These are phyloP conservation scores for Polyploca ridens DNA, from an alignment of 2,888 invertebrate genomes.

Conservation along the genomic window DNA sequence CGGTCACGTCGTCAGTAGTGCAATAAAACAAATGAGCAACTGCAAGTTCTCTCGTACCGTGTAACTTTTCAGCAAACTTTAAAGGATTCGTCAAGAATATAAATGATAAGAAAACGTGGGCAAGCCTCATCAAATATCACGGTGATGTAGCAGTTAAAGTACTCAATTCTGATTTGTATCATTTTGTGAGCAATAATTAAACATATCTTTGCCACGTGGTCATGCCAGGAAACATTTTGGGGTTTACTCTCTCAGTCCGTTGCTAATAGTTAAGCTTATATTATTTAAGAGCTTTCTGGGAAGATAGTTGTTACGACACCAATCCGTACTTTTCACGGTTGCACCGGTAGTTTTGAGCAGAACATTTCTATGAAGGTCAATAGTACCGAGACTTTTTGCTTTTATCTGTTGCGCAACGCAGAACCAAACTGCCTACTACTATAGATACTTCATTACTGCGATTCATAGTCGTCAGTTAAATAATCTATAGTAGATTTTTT, in stretches of 20 bases:
- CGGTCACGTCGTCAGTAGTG: constrained; percentile 64
- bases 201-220: constrained; percentile 7
- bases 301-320: constrained; percentile 42
- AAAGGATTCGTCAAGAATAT: constrained; percentile 49
- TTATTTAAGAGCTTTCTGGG: constrained; percentile 38
- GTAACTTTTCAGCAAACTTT: constrained; percentile 53
- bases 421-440: not conserved
- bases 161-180: constrained; percentile 9
- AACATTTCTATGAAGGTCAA: constrained; percentile 26
- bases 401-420: constrained; percentile 9
- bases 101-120: constrained; percentile 52
- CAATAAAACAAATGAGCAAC: constrained; percentile 67
- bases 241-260: constrained; percentile 28
- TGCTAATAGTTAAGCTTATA: constrained; percentile 8
- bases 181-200: constrained; percentile 1
- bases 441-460: not conserved
- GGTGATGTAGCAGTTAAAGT: not conserved
- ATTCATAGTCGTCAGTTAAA: not conserved
- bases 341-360: constrained; percentile 30
- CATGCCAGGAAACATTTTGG: not conserved
- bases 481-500: not conserved
- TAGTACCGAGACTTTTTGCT: constrained; percentile 25
- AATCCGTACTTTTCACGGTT: constrained; percentile 31
- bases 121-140: constrained; percentile 24
- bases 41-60: constrained; percentile 54